Base-by-base conservation (phyloP, 2,797 vertebrate genomes). In the Chaunax sp. region DNA sequence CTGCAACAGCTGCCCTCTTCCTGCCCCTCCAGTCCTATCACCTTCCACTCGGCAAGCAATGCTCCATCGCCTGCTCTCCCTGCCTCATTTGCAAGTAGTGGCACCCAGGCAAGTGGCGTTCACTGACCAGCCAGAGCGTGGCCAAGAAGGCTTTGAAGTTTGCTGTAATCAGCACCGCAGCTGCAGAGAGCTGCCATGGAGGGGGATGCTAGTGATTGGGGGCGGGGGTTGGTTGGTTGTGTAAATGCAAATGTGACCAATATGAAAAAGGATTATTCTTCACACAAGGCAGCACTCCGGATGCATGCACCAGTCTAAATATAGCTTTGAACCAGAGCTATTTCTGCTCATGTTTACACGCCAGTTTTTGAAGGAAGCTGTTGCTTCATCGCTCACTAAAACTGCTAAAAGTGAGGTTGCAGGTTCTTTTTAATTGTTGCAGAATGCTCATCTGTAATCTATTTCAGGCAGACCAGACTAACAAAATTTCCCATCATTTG, bases 121-220 rank as follows among this genome's bases (percentile, higher is more conserved):
- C 58, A 9, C 55, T 80, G 85, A 81, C 84, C 78, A 43, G 57
- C 80, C 58, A 30, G 49, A 55, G 46, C 9, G 14, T 14, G 59
- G 76, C 70, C n/a, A 1, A 26, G 50, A 60, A 82, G 72, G 81
- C 83, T 91, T 91, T 87, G 87, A 90, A 86, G 89, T 88, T 86
- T 14, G 13, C 67, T 71, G 53, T 81, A 78, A 87, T 90, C 82
- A 80, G 76, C 75, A 30, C 25, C 11, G 19, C 81, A 75, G 50
- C 25, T 13, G 19, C 81, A 75, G 50, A 35, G 64, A 81, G 73
- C 78, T 47, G 61, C 61, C 0, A 6, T 20, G 22, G 40, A 45
- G 57, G 70, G 44, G 53, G 49, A 13, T 33, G 37, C 12, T 35
- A 22, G 15, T 44, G 37, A 41, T 19, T 23, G 26, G 59, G 43